Base-by-base conservation (phyloP, 2,797 vertebrate species). In the Knipowitschia caucasica region DNA sequence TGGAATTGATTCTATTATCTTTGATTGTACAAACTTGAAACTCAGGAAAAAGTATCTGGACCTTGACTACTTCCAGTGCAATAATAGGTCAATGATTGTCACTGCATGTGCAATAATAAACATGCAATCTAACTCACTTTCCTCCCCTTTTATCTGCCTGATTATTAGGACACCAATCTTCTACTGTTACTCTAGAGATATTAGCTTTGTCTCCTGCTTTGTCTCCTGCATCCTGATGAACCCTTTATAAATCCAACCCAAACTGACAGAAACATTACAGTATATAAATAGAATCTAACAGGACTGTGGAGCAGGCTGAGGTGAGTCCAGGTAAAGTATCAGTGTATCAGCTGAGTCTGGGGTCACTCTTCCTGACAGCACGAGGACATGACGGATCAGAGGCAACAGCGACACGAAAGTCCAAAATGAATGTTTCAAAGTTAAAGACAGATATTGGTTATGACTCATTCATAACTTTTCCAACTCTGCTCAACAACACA, bases 311-410 rank as follows among this genome's bases (percentile, higher is more conserved):
- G 21, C 40, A 1, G 23, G 6, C 23, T 15, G 42, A 15, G 42
- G 14, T 15, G 14, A 27, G 14, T 27, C 24, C 42, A 60, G 66
- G 29, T 46, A 35, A 42, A 39, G 27, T 24, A 47, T 21, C 27
- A 38, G 36, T 5, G 29, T 17, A n/a, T 65, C 54, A 52, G 50
- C 38, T 17, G 27, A 21, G 14, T 18, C 42, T 33, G 42, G 25
- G 50, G 56, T 50, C 52, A 58, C 26, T 52, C 49, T 11, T 30
- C 50, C 59, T 21, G 69, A 56, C 61, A 51, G 50, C 49, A 30
- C 26, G 52, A 33, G n/a, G 11, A 18, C 39, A 24, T 24, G 65
- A 65, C 38, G 44, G 53, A 61, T 59, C 26, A 46, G 38, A 59
- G 21, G 31, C 15, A 8, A 14, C n/a, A 12, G 26, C 18, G 14